Conservation (phyloP, 2,113 vertebrate genomes). For the Spilogale gracilis region DNA sequence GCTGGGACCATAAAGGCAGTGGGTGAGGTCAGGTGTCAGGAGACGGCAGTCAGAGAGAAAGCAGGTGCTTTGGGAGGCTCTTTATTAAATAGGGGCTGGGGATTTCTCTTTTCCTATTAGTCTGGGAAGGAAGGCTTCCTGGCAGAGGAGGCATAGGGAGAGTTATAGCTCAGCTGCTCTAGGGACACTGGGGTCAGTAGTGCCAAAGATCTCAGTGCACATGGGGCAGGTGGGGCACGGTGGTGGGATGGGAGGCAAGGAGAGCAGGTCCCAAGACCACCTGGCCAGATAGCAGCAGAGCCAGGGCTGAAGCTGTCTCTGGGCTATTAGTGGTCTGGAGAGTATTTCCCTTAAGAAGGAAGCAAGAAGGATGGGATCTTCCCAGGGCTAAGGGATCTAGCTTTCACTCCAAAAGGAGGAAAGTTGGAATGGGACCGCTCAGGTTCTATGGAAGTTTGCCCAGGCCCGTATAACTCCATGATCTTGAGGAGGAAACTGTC, state of each 20-base stretch:
- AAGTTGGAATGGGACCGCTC: background rate
- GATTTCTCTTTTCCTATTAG: background rate
- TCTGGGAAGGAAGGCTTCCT: background rate
- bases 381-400: background rate
- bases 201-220: background rate
- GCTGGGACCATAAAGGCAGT: background rate
- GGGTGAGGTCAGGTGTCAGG: background rate
- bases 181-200: background rate
- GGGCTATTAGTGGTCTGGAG: background rate
- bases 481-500: background rate
- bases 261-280: background rate
- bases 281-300: too few relatives aligned
- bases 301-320: background rate
- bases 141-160: background rate
- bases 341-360: background rate
- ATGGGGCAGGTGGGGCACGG: background rate
- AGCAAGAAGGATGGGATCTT: background rate
- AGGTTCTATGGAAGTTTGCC: background rate
- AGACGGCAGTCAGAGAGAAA: background rate
- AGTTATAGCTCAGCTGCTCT: background rate
- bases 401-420: background rate
- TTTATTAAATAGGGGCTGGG: background rate
- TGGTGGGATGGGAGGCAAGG: background rate
- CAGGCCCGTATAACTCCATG: rapidly evolving
- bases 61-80: background rate